Conservation (phyloP, 1,140 invertebrate genomes). For the Tetramorium simillimum region DNA sequence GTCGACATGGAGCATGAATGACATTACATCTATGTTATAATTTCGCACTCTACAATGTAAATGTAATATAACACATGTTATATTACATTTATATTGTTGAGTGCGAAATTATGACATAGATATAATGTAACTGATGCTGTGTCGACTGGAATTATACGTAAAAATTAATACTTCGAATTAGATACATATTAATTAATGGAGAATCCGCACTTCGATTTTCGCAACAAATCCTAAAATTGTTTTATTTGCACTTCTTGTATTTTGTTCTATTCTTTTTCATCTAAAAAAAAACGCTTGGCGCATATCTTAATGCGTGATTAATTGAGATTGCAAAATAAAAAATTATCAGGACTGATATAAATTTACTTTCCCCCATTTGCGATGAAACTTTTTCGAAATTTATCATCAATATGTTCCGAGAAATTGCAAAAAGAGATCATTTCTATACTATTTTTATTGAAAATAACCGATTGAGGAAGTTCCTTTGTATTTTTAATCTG, state of each 20-base stretch:
- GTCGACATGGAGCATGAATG: no score
- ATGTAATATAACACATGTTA: no score
- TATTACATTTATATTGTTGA: no score
- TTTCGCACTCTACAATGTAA: no score
- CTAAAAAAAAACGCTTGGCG: background rate
- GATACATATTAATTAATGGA: no score
- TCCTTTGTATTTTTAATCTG: background rate
- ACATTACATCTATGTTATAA: no score
- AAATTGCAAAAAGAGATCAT: background rate
- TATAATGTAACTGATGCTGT: no score
- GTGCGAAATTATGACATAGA: no score
- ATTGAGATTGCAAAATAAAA: background rate
- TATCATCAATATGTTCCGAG: background rate
- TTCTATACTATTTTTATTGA: background rate
- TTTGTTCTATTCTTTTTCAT: background rate
- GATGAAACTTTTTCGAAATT: background rate
- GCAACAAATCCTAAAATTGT: background rate
- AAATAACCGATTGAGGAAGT: background rate
- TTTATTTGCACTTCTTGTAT: background rate
- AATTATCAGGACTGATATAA: background rate
- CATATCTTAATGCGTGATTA: background rate
- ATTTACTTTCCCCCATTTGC: background rate
- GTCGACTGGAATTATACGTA: no score
- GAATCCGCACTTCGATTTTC: background rate
- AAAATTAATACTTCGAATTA: no score